These are phyloP conservation scores for Pseudomyrmex flavicornis DNA, from an alignment of 1,140 invertebrate species.

Conservation along the genomic window DNA sequence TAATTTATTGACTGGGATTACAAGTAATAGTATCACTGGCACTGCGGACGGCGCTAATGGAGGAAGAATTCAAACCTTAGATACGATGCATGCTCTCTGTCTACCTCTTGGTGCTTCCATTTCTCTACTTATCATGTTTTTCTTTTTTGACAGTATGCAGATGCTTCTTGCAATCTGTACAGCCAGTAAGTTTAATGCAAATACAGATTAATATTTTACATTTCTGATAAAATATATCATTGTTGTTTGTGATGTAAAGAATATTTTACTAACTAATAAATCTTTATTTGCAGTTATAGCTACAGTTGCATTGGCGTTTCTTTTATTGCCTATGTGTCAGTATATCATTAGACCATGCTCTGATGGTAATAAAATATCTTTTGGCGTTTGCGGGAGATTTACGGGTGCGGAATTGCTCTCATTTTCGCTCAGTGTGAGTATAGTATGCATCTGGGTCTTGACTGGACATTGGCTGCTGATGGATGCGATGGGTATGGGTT, in stretches of 20 bases:
- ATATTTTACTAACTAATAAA: no score
- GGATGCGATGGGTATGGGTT: constrained; percentile 99
- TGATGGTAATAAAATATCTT: constrained; percentile 95
- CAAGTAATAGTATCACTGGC: constrained; percentile 76
- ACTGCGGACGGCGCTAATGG: constrained; percentile 78
- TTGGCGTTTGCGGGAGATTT: constrained; percentile 95
- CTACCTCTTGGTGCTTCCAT: constrained; percentile 98
- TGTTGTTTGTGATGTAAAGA: background rate
- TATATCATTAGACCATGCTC: constrained; percentile 96
- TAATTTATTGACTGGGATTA: constrained; percentile 86
- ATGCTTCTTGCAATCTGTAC: constrained; percentile 98
- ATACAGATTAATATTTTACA: constrained; percentile 1
- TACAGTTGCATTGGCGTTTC: constrained; percentile 97
- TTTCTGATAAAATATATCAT: no score
- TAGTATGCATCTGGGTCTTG: constrained; percentile 98
- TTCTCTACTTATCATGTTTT: constrained; percentile 98
- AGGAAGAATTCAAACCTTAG: constrained; percentile 95
- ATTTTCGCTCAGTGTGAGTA: constrained; percentile 95
- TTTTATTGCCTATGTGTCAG: constrained; percentile 98
- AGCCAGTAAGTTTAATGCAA: constrained; percentile 90
- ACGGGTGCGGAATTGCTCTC: constrained; percentile 97
- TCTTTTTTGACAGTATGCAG: constrained; percentile 99
- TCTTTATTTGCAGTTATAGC: constrained; percentile 92
- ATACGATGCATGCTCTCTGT: constrained; percentile 98
- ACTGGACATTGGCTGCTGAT: constrained; percentile 99